Evolutionary conservation across 2,888 invertebrate genomes (phyloP), one percentile per base, ranked within the genome.

Genomic region (Xylota segnis): DNA sequence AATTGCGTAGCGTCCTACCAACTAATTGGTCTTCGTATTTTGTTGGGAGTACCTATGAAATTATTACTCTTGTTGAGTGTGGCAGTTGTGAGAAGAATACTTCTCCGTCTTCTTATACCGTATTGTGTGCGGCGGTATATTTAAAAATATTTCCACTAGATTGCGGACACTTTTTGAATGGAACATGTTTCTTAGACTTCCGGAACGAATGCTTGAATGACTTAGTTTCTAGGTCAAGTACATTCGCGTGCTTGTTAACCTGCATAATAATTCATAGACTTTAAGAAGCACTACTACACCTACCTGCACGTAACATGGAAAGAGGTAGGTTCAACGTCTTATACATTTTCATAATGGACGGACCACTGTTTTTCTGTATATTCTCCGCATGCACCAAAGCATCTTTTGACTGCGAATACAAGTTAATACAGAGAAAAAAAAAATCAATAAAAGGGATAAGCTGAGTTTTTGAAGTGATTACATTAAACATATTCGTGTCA

Each of bases 21-120:
- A 59, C 71, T 83, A 83, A 78, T 83, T 83, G 72, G 77, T 71
- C 58, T 70, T 43, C 37, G 58, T 54, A 34, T 50, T 70, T 40
- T 27, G 43, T 40, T n/a, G 37, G 61, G 18, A 52, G 79, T 32
- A 32, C 37, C 10, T 37, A 23, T 34, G 75, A 59, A 81, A 59
- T 77, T 79, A 61, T 66, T 54, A 71, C 32, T 61, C 9, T 54
- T 72, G 40, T 61, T 54, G 43, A 78, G 83, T 50, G 65, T 18
- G 59, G 77, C 54, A 54, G 52, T 43, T 59, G 37, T 54, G 27
- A 37, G 40, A 37, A 56, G 61, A 14, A 45, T 54, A 9, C 72
- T 66, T 37, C 34, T 37, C 14, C 59, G 9, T 10, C 5, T 12
- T 34, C 29, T 37, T 54, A 27, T 58, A 18, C n/a, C 40, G 14